These are phyloP conservation scores for Zelleria hepariella DNA, from an alignment of 2,888 invertebrate species.

Conservation along the genomic window DNA sequence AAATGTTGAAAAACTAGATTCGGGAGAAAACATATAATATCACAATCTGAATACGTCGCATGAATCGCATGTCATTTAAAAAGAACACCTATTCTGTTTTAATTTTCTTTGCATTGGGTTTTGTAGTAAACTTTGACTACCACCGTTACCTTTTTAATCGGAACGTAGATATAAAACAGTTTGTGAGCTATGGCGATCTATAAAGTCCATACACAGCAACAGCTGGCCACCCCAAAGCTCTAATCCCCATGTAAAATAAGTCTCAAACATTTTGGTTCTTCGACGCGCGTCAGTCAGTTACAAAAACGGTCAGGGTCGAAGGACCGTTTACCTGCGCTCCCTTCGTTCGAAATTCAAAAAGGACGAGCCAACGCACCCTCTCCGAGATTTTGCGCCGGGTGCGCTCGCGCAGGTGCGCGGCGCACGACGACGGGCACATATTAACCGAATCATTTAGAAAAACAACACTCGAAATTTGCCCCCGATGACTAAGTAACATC, in stretches of 20 bases:
- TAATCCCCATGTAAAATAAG: background rate
- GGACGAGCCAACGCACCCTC: conserved; percentile 44
- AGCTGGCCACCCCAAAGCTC: background rate
- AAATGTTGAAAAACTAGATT: background rate
- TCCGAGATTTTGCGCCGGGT: conserved; percentile 61
- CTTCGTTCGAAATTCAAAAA: conserved; percentile 21
- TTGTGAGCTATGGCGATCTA: too few species aligned
- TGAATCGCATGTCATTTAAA: too few species aligned
- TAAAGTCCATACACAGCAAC: too few species aligned
- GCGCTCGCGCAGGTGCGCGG: conserved; percentile 58
- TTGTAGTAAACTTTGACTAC: too few species aligned
- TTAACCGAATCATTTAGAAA: conserved; percentile 48
- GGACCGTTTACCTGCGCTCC: conserved; percentile 57
- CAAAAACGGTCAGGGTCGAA: conserved; percentile 1
- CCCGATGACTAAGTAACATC: conserved; percentile 15
- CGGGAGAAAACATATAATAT: too few species aligned
- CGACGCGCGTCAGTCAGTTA: background rate
- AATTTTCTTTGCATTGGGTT: too few species aligned
- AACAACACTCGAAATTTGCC: conserved; percentile 30
- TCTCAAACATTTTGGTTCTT: background rate
- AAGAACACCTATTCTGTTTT: too few species aligned
- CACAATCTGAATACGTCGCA: too few species aligned
- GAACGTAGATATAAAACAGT: too few species aligned
- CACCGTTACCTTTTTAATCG: too few species aligned
- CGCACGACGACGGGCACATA: conserved; percentile 43